Evolutionary conservation across 2,113 vertebrate genomes (phyloP).

Genomic region (Leptobrachium leishanense): DNA sequence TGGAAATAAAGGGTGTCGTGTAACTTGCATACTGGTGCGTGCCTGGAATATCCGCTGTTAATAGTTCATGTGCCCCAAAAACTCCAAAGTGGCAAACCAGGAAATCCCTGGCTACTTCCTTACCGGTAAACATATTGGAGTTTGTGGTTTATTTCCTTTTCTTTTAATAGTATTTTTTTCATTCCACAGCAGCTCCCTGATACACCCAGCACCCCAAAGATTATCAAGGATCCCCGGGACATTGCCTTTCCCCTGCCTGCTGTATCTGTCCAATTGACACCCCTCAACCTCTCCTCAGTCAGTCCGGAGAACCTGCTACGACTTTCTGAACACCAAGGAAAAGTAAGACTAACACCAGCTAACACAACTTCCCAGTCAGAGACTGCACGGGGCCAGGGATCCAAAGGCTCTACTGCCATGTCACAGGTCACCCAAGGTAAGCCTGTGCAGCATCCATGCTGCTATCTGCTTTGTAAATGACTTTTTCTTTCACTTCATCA

Average conservation of each 20-base stretch:
- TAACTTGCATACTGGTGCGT: too few species aligned
- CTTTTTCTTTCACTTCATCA: too few species aligned
- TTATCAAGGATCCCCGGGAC: slow-evolving; percentile 84
- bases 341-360: slow-evolving; percentile 61
- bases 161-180: not conserved
- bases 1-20: too few species aligned
- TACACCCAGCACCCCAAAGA: slow-evolving; percentile 86
- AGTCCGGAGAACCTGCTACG: slow-evolving; percentile 62
- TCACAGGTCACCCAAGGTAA: slow-evolving; percentile 63
- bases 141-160: too few species aligned
- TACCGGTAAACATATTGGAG: too few species aligned
- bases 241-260: slow-evolving; percentile 79
- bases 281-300: slow-evolving; percentile 57
- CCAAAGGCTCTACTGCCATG: slow-evolving; percentile 51
- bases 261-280: slow-evolving; percentile 57
- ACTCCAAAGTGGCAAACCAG: too few species aligned
- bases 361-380: slow-evolving; percentile 57
- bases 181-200: slow-evolving; percentile 75
- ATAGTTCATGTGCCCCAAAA: too few species aligned
- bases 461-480: not conserved
- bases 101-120: too few species aligned
- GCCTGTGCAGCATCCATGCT: slow-evolving; percentile 25
- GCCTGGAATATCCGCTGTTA: too few species aligned
- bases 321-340: slow-evolving; percentile 73
- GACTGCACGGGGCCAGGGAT: slow-evolving; percentile 38